phyloP scores from a whole-genome alignment of 53 echinoderm and acorn worm genomes.

The Stichopus horrens region DNA sequence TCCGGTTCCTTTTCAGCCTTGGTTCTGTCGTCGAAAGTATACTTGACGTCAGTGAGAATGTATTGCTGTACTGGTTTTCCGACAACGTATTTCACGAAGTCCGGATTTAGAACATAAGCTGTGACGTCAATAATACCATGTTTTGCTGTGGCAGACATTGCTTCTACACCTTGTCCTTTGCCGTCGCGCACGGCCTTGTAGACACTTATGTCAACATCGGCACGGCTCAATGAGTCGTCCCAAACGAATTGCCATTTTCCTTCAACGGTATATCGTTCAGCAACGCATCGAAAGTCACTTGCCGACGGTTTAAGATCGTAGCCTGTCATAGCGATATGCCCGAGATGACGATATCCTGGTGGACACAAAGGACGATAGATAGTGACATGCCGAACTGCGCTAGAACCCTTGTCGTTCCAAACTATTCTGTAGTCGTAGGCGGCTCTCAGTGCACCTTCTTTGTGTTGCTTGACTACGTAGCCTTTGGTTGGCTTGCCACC shows the following conservation, averaged over 20 bases:
- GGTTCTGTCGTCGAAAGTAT: not conserved
- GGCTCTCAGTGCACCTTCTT: not conserved
- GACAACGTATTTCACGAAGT: not conserved
- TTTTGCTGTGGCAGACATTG: not conserved
- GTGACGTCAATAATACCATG: not conserved
- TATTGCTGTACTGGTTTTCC: constrained; percentile 9
- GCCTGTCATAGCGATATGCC: not conserved
- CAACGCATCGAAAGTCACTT: not conserved
- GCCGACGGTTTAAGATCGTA: not conserved
- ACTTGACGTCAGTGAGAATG: not conserved
- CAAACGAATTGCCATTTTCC: not conserved
- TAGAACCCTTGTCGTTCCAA: constrained; percentile 15
- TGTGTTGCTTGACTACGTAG: constrained; percentile 6
- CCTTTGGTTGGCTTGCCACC: not conserved
- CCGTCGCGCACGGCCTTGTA: not conserved
- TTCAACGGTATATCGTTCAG: not conserved
- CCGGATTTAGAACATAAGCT: constrained; percentile 1
- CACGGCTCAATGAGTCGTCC: not conserved
- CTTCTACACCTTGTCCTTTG: constrained; percentile 8
- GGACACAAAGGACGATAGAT: constrained; percentile 4
- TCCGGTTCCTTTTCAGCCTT: not conserved
- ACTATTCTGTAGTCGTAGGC: not conserved
- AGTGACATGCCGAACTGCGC: not conserved
- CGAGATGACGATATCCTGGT: not conserved
- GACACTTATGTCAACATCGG: not conserved